phyloP scores from a whole-genome alignment of 1,140 invertebrate genomes.

The Amyelois transitella region DNA sequence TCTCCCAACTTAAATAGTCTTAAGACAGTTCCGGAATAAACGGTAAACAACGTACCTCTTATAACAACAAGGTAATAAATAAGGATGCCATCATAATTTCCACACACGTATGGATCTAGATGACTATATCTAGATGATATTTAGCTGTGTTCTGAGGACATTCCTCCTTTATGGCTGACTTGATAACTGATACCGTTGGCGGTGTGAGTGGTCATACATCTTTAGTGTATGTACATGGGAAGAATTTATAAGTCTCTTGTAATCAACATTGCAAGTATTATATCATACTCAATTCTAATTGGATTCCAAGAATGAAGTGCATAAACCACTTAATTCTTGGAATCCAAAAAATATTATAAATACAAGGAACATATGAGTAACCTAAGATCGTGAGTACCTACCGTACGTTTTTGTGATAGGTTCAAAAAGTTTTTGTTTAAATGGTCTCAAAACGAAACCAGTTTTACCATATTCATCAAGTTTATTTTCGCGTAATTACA shows the following conservation, averaged over 20 bases:
- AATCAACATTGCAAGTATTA: not conserved
- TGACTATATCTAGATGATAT: not conserved
- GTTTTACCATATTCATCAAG: not conserved
- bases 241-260: not conserved
- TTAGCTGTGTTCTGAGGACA: not conserved
- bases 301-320: too few relatives aligned
- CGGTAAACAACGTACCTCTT: not conserved
- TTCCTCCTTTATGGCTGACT: not conserved
- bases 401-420: too few relatives aligned
- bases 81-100: not conserved
- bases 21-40: too few relatives aligned
- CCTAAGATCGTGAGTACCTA: too few relatives aligned
- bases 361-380: too few relatives aligned
- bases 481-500: not conserved
- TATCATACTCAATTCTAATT: too few relatives aligned
- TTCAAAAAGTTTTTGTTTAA: too few relatives aligned
- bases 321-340: too few relatives aligned
- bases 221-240: constrained; percentile 7
- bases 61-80: not conserved
- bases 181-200: not conserved
- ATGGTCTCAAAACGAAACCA: too few relatives aligned
- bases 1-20: too few relatives aligned
- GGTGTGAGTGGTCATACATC: constrained; percentile 5
- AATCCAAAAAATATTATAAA: too few relatives aligned
- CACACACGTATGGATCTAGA: not conserved